Evolutionary conservation across 1,140 invertebrate species (phyloP), one percentile per base, ranked within the genome.

Genomic region (Penaeus chinensis): DNA sequence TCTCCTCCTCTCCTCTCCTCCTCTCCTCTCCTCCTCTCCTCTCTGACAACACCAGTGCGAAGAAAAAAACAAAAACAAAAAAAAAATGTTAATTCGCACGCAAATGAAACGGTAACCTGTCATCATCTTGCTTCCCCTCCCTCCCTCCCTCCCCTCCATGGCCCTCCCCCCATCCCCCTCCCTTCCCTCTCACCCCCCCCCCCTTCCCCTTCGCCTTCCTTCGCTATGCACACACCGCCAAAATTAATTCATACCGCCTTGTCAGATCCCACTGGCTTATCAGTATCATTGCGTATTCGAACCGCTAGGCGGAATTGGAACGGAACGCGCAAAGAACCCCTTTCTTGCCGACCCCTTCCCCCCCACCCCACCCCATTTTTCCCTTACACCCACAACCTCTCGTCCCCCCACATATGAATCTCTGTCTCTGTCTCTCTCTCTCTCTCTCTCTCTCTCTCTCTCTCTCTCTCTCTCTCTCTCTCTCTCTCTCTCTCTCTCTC

Each of bases 231-330:
- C 27, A 32, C 65, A 69, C 65, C 82, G 60, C 32, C 65, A 24
- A 63, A 83, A 83, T 83, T 71, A 83, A 83, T 83, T 83, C 82
- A 83, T 83, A 74, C 82, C 82, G 32, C 71, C 82, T 83, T 83
- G 82, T 83, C 82, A 47, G 82, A 71, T 74, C 60, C 69, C 79
- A 65, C 37, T 20, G 65, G 65, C 82, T 71, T 83, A 81, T 81
- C 79, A 71, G 65, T 71, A 71, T 71, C 65, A 69, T 71, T 71
- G 61, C 71, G 71, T 83, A 83, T 83, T 83, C 82, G 32, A 19
- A 63, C 71, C 61, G 69, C 60, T n/a, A 60, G 65, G 37, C 42
- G 65, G 60, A 83, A 83, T 83, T 83, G 82, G 37, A 32, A 62
- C 63, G 65, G 71, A 60, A 63, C 82, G 69, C 69, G 82, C 66